These are phyloP conservation scores for Sturnira hondurensis DNA, from an alignment of 2,113 vertebrate genomes.

Conservation along the genomic window DNA sequence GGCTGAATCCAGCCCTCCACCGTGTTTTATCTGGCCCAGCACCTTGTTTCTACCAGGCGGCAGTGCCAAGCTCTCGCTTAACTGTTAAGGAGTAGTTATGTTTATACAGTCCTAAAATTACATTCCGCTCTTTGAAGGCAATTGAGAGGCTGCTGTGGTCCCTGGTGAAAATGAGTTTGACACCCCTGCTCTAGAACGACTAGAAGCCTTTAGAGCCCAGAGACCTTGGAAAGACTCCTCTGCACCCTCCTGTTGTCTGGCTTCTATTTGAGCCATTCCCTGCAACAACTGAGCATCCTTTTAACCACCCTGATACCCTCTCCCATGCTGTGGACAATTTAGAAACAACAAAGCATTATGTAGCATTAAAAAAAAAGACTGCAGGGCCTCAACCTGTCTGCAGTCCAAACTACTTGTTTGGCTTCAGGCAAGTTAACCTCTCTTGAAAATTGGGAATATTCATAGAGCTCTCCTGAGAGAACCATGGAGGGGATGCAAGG, in stretches of 20 bases:
- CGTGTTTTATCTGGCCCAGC: too few relatives aligned
- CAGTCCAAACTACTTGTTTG: neutral
- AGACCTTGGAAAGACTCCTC: neutral
- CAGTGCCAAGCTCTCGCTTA: too few relatives aligned
- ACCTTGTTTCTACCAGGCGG: too few relatives aligned
- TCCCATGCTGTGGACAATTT: neutral
- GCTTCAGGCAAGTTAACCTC: neutral
- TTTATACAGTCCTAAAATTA: too few relatives aligned
- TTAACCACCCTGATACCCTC: neutral
- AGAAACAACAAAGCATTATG: neutral
- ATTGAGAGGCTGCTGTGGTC: too few relatives aligned
- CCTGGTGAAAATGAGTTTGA: too few relatives aligned
- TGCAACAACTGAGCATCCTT: neutral
- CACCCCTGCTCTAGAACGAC: neutral
- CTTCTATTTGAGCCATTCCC: neutral
- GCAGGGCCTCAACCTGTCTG: neutral
- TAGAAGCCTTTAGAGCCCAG: neutral
- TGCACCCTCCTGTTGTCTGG: neutral
- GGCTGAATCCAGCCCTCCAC: too few relatives aligned
- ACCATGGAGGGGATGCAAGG: fast-evolving
- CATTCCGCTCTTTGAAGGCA: too few relatives aligned
- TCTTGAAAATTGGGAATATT: neutral
- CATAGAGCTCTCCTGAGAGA: neutral
- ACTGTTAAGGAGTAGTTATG: too few relatives aligned
- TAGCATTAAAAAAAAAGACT: neutral